A percentile compares a stretch with the other conserved stretches of the same genome.
Conservation (phyloP, 2,113 vertebrate genomes). For the Orthochromis indermauri region DNA sequence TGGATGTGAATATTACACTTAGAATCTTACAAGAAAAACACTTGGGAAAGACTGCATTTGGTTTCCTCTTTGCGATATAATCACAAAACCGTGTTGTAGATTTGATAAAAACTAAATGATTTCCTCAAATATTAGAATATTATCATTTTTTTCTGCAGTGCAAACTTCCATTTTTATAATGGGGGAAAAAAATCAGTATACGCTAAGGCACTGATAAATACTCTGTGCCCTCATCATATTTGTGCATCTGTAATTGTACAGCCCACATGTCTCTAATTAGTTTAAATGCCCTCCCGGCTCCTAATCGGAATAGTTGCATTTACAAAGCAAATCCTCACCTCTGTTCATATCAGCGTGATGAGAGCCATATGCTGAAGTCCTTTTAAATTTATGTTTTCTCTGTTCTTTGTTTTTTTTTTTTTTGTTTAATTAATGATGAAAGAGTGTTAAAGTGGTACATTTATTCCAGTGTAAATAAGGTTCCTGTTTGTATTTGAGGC, state of each 20-base stretch:
- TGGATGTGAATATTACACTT: neutral
- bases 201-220: neutral
- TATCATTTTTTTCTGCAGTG: neutral
- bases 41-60: neutral
- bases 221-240: neutral
- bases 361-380: neutral
- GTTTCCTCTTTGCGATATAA: neutral
- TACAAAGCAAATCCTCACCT: neutral
- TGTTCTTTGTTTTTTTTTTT: neutral
- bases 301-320: constrained; percentile 8
- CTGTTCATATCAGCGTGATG: neutral
- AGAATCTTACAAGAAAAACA: neutral
- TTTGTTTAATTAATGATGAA: neutral
- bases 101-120: neutral
- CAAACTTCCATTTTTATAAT: neutral
- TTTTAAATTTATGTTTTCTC: neutral
- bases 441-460: neutral
- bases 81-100: neutral
- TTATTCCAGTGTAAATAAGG: neutral
- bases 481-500: neutral
- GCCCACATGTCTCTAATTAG: constrained; percentile 21
- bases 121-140: neutral
- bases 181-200: neutral
- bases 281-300: constrained; percentile 18
- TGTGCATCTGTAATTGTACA: constrained; percentile 4